Base-by-base conservation (phyloP, 2,797 vertebrate genomes). In the Pseudomugil gertrudae region DNA sequence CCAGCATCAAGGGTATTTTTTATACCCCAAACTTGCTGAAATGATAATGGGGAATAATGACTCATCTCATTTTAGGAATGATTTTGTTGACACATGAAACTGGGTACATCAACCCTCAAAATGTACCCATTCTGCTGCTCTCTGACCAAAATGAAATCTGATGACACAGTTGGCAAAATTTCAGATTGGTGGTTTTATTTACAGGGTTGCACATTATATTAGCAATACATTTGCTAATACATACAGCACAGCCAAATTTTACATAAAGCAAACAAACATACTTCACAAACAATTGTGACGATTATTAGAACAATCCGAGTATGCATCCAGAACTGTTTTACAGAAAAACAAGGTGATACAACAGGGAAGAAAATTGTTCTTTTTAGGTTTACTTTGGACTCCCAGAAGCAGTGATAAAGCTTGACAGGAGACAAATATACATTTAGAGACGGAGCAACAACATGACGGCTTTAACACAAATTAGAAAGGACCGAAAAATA, bases 71-170 rank as follows among this genome's bases (percentile, higher is more conserved):
- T 48, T 21, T 70, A 30, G 35, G 24, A 21, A 3, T 10, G 40
- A 43, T 70, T 61, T 33, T n/a, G 58, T 69, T 69, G 45, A 65
- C 54, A 61, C 64, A 54, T 66, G 69, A 69, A 47, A 40, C 43
- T 9, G 19, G 24, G 62, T 36, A 7, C 21, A 7, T 57, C 40
- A 0, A 48, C 21, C n/a, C 9, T 13, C 14, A 9, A 26, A 59
- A 66, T 64, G 43, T 10, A 56, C 26, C 54, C 4, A 17, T 38
- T 26, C 15, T 19, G n/a, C 51, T 54, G 51, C 53, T 54, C 29
- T 58, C 29, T 51, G 63, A 70, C 30, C 45, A 47, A 54, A 7
- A 24, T 5, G 50, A 4, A 29, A 30, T 63, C 33, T 15, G 15
- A 4, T 33, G 19, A 48, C 55, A 26, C 38, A 52, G 14, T 3